A percentile compares a stretch with the other conserved stretches of the same genome.
phyloP scores from a whole-genome alignment of 1,140 invertebrate species.

The Hypsibius dujardini region DNA sequence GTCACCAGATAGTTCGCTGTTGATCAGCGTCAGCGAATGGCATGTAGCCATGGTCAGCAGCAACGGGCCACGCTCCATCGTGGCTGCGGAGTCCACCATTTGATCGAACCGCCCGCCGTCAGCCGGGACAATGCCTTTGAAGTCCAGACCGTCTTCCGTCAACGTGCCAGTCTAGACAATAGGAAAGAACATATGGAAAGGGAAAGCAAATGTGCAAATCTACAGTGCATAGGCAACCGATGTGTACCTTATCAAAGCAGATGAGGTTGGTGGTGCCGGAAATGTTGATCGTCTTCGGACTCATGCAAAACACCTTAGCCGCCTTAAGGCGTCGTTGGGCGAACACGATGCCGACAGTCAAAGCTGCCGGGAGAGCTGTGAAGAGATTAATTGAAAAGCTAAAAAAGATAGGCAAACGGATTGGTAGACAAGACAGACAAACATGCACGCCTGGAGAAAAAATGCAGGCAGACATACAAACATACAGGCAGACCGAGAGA shows the following conservation, averaged over 20 bases:
- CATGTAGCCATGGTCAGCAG: conserved; percentile 54
- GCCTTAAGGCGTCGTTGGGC: conserved; percentile 61
- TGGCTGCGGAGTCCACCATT: neutral
- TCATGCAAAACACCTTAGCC: conserved; percentile 71
- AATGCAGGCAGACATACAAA: conserved; percentile 24
- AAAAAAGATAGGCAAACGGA: neutral
- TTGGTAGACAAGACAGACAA: neutral
- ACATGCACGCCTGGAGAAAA: conserved; percentile 13
- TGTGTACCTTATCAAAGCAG: conserved; percentile 77
- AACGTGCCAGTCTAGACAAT: conserved; percentile 62
- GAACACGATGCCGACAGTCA: conserved; percentile 54
- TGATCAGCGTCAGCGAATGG: conserved; percentile 66
- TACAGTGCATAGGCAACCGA: too few relatives aligned
- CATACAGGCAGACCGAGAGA: too few relatives aligned
- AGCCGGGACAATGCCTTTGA: conserved; percentile 63
- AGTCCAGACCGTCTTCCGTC: conserved; percentile 78
- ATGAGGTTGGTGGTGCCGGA: conserved; percentile 78
- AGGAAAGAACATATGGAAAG: conserved; percentile 21
- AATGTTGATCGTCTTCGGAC: conserved; percentile 69
- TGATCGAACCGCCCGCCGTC: conserved; percentile 22
- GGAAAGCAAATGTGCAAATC: neutral
- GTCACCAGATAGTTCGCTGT: conserved; percentile 63
- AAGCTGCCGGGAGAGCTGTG: conserved; percentile 64
- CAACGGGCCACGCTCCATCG: conserved; percentile 19
- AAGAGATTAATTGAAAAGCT: too few relatives aligned